These are phyloP conservation scores for Helleia helle DNA, from an alignment of 2,888 invertebrate genomes.

Conservation along the genomic window DNA sequence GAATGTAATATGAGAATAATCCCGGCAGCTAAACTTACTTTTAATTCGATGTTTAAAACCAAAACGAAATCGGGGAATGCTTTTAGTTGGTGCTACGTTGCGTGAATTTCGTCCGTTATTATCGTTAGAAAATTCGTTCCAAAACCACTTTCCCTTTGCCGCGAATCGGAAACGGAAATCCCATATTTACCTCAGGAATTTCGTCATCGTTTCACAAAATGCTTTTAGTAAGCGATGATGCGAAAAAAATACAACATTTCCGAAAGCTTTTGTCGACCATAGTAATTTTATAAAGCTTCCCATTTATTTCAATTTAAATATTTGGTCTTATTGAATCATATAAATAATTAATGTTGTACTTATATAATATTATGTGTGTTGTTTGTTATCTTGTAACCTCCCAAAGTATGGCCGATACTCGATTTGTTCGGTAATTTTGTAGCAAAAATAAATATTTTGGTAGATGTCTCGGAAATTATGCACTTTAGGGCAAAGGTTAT, in stretches of 20 bases:
- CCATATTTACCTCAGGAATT: background rate
- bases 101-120: conserved; percentile 7
- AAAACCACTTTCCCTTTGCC: background rate
- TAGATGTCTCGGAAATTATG: too few relatives aligned
- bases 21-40: background rate
- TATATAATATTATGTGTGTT: too few relatives aligned
- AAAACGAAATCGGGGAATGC: background rate
- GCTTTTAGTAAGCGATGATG: background rate
- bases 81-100: conserved; percentile 3
- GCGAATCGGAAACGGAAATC: background rate
- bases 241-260: background rate
- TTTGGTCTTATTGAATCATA: too few relatives aligned
- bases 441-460: too few relatives aligned
- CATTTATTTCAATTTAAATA: too few relatives aligned
- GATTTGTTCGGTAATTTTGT: too few relatives aligned
- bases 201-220: conserved; percentile 1
- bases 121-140: background rate
- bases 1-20: background rate
- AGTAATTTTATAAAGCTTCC: too few relatives aligned
- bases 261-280: background rate
- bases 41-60: background rate
- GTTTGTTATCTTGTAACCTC: too few relatives aligned
- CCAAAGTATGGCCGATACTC: too few relatives aligned
- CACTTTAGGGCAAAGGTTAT: too few relatives aligned
- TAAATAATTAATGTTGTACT: too few relatives aligned